Evolutionary conservation across 1,140 invertebrate genomes (phyloP).

Genomic region (Drosophila serrata): DNA sequence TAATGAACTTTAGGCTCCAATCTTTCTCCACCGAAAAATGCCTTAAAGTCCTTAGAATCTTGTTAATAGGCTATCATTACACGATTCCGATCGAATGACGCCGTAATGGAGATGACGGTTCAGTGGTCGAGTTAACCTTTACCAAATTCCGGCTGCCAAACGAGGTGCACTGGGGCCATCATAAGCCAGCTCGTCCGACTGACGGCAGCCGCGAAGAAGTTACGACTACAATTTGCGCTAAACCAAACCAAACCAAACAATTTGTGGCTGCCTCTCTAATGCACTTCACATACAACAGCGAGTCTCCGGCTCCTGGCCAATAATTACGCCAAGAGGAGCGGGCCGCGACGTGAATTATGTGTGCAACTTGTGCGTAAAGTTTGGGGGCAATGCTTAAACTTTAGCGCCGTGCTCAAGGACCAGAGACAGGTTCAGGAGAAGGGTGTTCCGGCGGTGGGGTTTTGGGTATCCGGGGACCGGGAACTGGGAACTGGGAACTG

Average conservation of each 20-base stretch:
- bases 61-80: slow-evolving; percentile 12
- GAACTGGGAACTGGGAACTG: no score
- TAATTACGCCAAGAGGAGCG: slow-evolving; percentile 59
- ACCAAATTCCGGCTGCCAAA: slow-evolving; percentile 38
- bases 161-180: slow-evolving; percentile 57
- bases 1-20: neutral
- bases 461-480: neutral
- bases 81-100: slow-evolving; percentile 16
- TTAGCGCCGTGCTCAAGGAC: slow-evolving; percentile 71
- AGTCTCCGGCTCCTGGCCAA: slow-evolving; percentile 58
- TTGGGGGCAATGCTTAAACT: slow-evolving; percentile 69
- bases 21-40: neutral
- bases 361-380: slow-evolving; percentile 80
- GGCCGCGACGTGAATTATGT: slow-evolving; percentile 65
- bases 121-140: slow-evolving; percentile 40
- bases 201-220: slow-evolving; percentile 53
- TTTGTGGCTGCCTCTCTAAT: slow-evolving; percentile 79
- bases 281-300: slow-evolving; percentile 79
- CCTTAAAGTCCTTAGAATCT: slow-evolving; percentile 10
- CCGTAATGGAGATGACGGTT: slow-evolving; percentile 35
- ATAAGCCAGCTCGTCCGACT: slow-evolving; percentile 36
- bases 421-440: slow-evolving; percentile 10
- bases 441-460: neutral
- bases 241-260: slow-evolving; percentile 75
- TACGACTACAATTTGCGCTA: slow-evolving; percentile 78